Evolutionary conservation across 2,797 vertebrate species (phyloP), one percentile per base, ranked within the genome.

Genomic region (Galaxias olidus): DNA sequence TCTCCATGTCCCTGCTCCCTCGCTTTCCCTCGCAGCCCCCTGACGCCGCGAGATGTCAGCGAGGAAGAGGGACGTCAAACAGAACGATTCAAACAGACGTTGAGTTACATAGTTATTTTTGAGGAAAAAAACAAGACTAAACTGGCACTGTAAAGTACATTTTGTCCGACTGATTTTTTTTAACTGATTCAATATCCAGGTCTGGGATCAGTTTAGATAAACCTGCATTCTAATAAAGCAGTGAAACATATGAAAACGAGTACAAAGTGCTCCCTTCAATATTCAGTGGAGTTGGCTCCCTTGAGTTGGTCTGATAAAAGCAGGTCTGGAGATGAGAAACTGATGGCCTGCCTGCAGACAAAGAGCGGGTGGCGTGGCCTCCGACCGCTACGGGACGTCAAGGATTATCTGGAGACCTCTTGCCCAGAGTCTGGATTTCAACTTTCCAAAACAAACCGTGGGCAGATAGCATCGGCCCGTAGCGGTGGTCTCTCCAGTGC

Each of bases 11-110:
- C 73, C 68, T 83, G 67, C 69, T 19, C 81, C 71, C 79, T 74
- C 9, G 86, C 87, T 81, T 80, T 83, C 78, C 44, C 43, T 20
- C 44, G 66, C 76, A 68, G 68, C 80, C 75, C 79, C 75, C 73
- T 77, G 77, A 54, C 55, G 72, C 72, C 51, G 77, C 81, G 68
- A 54, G 44, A 80, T 80, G 72, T 59, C 68, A 53, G 46, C 43
- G 68, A 59, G 61, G 68, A 63, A 59, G 61, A n/a, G n/a, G n/a
- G n/a, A n/a, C n/a, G n/a, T n/a, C n/a, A n/a, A n/a, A n/a, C n/a
- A n/a, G n/a, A 60, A 51, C 48, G 58, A 65, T 58, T 48, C 52
- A 68, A 68, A 68, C 63, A 18, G 57, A 51, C 42, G 18, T 9
- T n/a, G 68, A 44, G 50, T 41, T 45, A 30, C 6, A 30, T 30